Conservation (phyloP, 30 jellyfish, hydroid and myxozoan species). For the Pseudorhiza aurosa region DNA sequence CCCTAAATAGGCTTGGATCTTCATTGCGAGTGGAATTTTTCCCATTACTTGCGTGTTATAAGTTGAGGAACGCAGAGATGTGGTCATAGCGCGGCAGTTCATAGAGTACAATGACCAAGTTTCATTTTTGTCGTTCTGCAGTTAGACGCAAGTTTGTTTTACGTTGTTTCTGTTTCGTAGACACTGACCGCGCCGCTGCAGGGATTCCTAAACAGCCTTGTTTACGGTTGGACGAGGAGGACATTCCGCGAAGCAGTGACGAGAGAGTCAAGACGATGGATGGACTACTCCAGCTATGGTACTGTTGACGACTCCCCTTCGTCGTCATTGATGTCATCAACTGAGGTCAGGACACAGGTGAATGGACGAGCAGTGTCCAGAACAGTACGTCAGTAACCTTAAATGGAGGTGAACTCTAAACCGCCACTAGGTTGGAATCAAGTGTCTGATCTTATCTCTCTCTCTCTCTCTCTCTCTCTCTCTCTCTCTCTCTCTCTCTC, state of each 20-base stretch:
- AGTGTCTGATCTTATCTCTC: neutral
- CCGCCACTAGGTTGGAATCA: neutral
- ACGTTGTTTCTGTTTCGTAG: conserved; percentile 24
- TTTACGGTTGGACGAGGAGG: conserved; percentile 92
- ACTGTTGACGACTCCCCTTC: conserved; percentile 54
- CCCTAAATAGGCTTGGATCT: no score
- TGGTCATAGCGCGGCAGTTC: no score
- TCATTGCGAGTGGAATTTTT: no score
- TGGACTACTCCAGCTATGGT: conserved; percentile 16
- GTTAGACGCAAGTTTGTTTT: no score
- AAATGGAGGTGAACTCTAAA: neutral
- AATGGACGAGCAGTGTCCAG: no score
- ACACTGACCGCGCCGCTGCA: conserved; percentile 93
- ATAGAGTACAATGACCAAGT: no score
- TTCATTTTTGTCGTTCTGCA: no score
- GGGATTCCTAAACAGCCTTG: conserved; percentile 92
- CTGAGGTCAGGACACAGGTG: conserved; percentile 5
- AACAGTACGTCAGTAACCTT: no score
- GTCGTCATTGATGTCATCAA: conserved; percentile 39
- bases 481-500: no score
- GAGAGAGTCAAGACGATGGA: conserved; percentile 43
- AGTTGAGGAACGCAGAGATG: no score
- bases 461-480: no score
- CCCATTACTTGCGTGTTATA: no score
- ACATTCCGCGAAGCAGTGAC: conserved; percentile 82